A percentile compares a stretch with the other conserved stretches of the same genome.
Evolutionary conservation across 2,797 vertebrate genomes (phyloP).

Genomic region (Urosaurus nigricauda): DNA sequence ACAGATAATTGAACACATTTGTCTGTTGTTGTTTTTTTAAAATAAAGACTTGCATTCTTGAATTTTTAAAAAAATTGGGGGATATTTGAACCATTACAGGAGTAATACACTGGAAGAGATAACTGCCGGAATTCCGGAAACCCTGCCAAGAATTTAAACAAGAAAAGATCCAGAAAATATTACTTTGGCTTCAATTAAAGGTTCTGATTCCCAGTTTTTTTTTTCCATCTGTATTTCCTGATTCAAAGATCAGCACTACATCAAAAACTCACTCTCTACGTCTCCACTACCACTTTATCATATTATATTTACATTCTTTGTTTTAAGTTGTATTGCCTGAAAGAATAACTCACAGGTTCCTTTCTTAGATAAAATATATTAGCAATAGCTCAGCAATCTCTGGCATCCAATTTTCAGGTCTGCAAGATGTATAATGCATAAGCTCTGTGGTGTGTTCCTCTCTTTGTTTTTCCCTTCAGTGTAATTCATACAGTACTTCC

Average conservation of each 20-base stretch:
- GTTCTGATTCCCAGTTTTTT: constrained; percentile 42
- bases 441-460: constrained; percentile 11
- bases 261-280: constrained; percentile 30
- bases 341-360: constrained; percentile 13
- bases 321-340: constrained; percentile 3
- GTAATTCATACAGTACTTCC: constrained; percentile 14
- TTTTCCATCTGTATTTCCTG: constrained; percentile 39
- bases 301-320: background rate
- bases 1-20: background rate
- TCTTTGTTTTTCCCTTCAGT: constrained; percentile 12
- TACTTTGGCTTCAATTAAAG: background rate
- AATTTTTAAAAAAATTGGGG: background rate
- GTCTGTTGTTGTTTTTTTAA: no score
- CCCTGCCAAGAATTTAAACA: constrained; percentile 24
- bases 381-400: background rate
- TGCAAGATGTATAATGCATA: constrained; percentile 18
- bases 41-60: no score
- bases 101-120: background rate
- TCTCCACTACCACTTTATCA: constrained; percentile 34
- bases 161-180: background rate
- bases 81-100: constrained; percentile 14
- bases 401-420: constrained; percentile 18
- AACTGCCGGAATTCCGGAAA: background rate
- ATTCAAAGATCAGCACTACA: constrained; percentile 33
- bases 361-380: constrained; percentile 30